These are phyloP conservation scores for Colletes latitarsis DNA, from an alignment of 1,140 invertebrate genomes.

Conservation along the genomic window DNA sequence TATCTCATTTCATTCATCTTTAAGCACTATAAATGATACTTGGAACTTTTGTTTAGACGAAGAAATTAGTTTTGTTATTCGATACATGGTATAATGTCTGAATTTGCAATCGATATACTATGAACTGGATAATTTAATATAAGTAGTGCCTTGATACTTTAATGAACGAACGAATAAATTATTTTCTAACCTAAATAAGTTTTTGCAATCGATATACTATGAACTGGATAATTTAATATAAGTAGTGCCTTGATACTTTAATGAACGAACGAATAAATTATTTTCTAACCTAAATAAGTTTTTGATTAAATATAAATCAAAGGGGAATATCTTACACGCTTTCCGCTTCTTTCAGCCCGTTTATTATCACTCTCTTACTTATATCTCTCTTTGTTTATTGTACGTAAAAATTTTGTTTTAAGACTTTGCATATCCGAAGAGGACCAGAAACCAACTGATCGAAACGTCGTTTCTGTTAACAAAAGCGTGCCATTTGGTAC, in stretches of 20 bases:
- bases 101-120: constrained; percentile 16
- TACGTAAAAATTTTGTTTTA: too few species aligned
- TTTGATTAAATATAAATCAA: too few species aligned
- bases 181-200: constrained; percentile 66
- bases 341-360: too few species aligned
- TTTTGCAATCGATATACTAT: too few species aligned
- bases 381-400: too few species aligned
- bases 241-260: constrained; percentile 75
- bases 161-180: constrained; percentile 71
- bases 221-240: constrained; percentile 49
- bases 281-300: constrained; percentile 63
- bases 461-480: too few species aligned
- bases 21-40: constrained; percentile 21
- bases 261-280: constrained; percentile 71
- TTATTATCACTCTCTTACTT: too few species aligned
- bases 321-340: too few species aligned
- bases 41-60: constrained; percentile 1
- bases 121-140: constrained; percentile 46
- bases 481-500: too few species aligned
- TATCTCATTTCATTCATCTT: constrained; percentile 1
- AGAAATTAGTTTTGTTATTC: constrained; percentile 31
- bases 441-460: too few species aligned
- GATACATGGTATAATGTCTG: constrained; percentile 26
- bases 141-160: constrained; percentile 74
- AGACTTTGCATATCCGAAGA: too few species aligned